These are phyloP conservation scores for Spodoptera litura DNA, from an alignment of 1,140 invertebrate genomes.

Conservation along the genomic window DNA sequence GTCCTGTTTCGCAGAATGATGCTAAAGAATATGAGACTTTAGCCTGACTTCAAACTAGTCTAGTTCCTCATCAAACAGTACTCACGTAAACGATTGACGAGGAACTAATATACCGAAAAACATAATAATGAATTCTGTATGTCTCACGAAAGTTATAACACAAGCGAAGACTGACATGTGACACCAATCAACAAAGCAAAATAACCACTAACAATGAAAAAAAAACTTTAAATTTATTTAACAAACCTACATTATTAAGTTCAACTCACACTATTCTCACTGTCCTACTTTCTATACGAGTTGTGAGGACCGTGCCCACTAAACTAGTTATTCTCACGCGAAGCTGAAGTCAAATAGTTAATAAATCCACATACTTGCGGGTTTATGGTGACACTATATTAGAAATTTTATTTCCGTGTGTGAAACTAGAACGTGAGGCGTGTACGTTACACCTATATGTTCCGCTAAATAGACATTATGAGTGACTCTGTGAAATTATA, in stretches of 20 bases:
- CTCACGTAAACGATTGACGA: no score
- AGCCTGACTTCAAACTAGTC: no score
- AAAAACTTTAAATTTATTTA: background rate
- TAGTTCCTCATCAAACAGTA: no score
- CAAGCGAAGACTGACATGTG: no score
- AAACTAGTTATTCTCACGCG: constrained; percentile 7
- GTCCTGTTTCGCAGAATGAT: no score
- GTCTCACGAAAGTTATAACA: no score
- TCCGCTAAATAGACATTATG: background rate
- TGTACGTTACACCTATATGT: background rate
- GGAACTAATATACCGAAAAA: no score
- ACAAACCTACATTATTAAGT: background rate
- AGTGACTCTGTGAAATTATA: background rate
- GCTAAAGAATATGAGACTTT: no score
- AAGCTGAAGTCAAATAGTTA: constrained; percentile 18
- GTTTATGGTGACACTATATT: constrained; percentile 19
- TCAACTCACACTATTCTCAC: background rate
- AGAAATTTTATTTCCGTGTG: constrained; percentile 14
- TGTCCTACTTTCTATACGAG: constrained; percentile 16
- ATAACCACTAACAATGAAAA: no score
- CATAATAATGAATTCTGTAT: no score
- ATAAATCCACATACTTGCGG: constrained; percentile 30
- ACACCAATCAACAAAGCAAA: no score
- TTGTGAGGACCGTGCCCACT: background rate
- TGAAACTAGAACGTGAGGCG: background rate